Percentiles rank a stretch among this genome's conserved stretches.
These are phyloP conservation scores for Pteronura brasiliensis DNA, from an alignment of 2,113 vertebrate genomes.

Conservation along the genomic window DNA sequence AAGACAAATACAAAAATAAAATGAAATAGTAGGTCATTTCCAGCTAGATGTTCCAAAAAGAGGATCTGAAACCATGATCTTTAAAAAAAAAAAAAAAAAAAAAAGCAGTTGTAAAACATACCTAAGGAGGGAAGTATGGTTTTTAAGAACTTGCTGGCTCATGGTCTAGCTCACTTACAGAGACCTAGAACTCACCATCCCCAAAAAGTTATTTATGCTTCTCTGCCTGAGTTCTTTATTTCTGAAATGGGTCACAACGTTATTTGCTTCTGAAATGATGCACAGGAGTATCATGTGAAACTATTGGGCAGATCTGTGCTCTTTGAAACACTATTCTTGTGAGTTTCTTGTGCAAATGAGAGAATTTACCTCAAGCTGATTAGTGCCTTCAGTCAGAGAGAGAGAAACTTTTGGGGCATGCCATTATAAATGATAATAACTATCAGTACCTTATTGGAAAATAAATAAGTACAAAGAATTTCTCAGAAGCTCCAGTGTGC, in stretches of 20 bases:
- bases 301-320: background rate
- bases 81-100: background rate
- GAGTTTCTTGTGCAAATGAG: background rate
- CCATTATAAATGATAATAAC: slow-evolving; percentile 30
- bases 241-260: background rate
- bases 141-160: background rate
- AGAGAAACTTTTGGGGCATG: background rate
- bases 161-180: background rate
- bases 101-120: background rate
- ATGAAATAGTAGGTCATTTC: background rate
- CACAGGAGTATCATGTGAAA: background rate
- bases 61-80: background rate
- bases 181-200: background rate
- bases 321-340: background rate
- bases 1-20: background rate
- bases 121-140: background rate
- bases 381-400: background rate
- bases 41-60: background rate
- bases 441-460: background rate
- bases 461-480: background rate
- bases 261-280: background rate
- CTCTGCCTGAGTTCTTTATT: background rate
- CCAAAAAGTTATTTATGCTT: background rate
- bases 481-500: background rate
- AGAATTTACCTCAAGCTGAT: slow-evolving; percentile 10